Evolutionary conservation across 2,113 vertebrate species (phyloP).

Genomic region (Cynopterus brachyotis): DNA sequence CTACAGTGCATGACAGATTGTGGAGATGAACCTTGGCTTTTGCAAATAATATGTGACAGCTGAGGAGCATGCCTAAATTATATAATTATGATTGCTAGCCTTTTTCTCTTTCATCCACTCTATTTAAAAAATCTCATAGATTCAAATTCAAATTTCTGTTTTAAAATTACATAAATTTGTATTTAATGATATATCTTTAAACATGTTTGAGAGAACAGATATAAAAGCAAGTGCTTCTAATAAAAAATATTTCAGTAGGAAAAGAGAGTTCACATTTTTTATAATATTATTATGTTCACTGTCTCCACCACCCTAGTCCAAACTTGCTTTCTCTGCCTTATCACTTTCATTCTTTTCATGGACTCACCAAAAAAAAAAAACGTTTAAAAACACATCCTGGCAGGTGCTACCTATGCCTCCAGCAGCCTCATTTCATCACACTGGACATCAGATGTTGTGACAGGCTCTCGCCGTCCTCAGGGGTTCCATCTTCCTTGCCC

Average conservation of each 20-base stretch:
- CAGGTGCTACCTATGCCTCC: background rate
- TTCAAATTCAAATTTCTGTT: background rate
- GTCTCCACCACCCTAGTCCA: accelerated
- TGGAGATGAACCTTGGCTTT: background rate
- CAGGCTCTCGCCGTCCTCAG: background rate
- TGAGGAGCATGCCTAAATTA: background rate
- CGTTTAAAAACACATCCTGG: background rate
- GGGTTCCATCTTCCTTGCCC: background rate
- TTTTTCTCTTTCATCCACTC: background rate
- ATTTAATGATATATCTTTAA: background rate
- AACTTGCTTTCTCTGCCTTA: background rate
- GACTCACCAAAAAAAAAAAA: background rate
- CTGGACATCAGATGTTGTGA: background rate
- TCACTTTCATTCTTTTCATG: background rate
- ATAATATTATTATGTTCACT: background rate
- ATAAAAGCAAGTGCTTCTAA: background rate
- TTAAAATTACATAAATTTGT: background rate
- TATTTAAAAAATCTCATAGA: background rate
- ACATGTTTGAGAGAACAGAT: background rate
- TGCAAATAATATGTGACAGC: background rate
- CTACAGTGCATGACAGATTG: background rate
- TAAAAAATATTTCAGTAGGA: background rate
- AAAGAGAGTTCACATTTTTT: background rate
- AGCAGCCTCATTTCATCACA: background rate
- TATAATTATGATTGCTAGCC: background rate